Percentiles rank a stretch among this genome's conserved stretches.
These are phyloP conservation scores for Macrochelys suwanniensis DNA, from an alignment of 2,797 vertebrate genomes.

Conservation along the genomic window DNA sequence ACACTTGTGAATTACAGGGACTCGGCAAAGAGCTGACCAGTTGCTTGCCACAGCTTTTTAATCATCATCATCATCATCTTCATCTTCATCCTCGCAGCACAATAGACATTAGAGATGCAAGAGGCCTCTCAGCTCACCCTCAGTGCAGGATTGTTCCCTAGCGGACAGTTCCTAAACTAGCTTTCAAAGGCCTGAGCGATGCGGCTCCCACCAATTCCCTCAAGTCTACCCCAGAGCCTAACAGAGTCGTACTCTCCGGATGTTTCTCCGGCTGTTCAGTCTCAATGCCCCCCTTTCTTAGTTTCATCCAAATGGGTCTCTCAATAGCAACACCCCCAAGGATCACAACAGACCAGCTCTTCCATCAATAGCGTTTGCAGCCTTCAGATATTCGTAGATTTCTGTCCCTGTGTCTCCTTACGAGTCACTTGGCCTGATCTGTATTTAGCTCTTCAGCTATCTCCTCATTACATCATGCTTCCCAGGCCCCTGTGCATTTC, in stretches of 20 bases:
- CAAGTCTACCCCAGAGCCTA: neutral
- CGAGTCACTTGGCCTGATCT: neutral
- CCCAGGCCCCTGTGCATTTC: neutral
- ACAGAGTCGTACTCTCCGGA: neutral
- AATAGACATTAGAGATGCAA: slow-evolving; percentile 57
- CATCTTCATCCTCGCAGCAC: slow-evolving; percentile 29
- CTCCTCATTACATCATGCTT: neutral
- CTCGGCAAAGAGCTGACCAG: slow-evolving; percentile 65
- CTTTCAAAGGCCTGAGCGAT: slow-evolving; percentile 51
- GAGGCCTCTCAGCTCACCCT: slow-evolving; percentile 49
- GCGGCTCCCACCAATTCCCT: neutral
- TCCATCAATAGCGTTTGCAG: neutral
- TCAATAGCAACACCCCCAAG: neutral
- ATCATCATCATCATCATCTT: slow-evolving; percentile 16
- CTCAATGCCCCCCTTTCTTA: neutral
- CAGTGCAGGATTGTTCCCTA: slow-evolving; percentile 42
- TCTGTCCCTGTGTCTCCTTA: neutral
- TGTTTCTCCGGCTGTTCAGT: neutral
- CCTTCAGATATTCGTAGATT: neutral
- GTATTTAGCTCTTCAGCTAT: neutral
- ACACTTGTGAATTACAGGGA: slow-evolving; percentile 58
- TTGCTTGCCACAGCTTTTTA: slow-evolving; percentile 55
- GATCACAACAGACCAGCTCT: neutral
- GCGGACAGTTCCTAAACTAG: slow-evolving; percentile 13
- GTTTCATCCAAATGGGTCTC: neutral